Percentiles rank a stretch among this genome's conserved stretches.
phyloP scores from a whole-genome alignment of 2,797 vertebrate genomes.

The Bradypodion pumilum region DNA sequence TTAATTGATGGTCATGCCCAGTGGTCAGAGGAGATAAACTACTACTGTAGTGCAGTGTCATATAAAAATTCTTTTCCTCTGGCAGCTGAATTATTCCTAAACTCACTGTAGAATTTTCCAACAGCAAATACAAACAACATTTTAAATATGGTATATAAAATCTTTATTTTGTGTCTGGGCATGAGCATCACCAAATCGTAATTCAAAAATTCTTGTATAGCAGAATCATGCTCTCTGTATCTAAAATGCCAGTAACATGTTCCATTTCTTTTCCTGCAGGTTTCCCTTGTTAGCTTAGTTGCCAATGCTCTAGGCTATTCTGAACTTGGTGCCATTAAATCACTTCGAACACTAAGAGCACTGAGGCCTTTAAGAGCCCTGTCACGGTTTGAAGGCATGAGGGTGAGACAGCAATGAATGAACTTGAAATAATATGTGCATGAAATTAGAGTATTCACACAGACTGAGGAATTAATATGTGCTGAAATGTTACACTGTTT shows the following conservation, averaged over 20 bases:
- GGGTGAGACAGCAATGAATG: slow-evolving; percentile 83
- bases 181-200: too few relatives aligned
- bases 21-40: too few relatives aligned
- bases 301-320: slow-evolving; percentile 88
- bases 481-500: slow-evolving; percentile 34
- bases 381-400: slow-evolving; percentile 98
- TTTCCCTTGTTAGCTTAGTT: slow-evolving; percentile 91
- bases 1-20: too few relatives aligned
- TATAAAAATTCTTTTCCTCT: too few relatives aligned
- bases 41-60: too few relatives aligned
- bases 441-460: slow-evolving; percentile 40
- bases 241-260: neutral
- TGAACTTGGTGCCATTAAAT: slow-evolving; percentile 92
- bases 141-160: too few relatives aligned
- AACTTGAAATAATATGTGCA: slow-evolving; percentile 45
- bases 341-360: slow-evolving; percentile 93
- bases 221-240: neutral
- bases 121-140: too few relatives aligned
- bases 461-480: slow-evolving; percentile 39
- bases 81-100: too few relatives aligned
- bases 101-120: too few relatives aligned
- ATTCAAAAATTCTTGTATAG: neutral
- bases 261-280: slow-evolving; percentile 73
- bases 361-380: slow-evolving; percentile 95
- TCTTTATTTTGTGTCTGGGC: neutral